Evolutionary conservation across 2,797 vertebrate species (phyloP).

Genomic region (Buphagus erythrorhynchus): DNA sequence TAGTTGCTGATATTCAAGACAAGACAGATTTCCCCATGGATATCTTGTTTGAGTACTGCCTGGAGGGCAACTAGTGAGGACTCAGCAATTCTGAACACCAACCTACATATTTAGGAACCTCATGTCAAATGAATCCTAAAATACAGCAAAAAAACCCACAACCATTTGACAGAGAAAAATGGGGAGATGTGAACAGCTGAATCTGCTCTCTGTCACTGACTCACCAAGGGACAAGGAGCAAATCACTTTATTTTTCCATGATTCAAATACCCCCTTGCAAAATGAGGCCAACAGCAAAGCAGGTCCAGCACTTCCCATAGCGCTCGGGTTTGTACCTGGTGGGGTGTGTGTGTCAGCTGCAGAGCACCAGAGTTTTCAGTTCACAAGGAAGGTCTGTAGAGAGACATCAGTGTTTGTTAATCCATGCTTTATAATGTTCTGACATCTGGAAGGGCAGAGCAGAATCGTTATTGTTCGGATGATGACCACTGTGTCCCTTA

Average conservation of each 20-base stretch:
- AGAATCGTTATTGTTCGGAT: neutral
- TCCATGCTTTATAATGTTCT: neutral
- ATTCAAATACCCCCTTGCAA: neutral
- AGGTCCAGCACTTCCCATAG: neutral
- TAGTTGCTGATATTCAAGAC: neutral
- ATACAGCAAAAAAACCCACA: neutral
- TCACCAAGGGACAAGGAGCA: neutral
- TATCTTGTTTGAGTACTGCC: neutral
- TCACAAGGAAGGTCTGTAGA: neutral
- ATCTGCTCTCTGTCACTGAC: conserved; percentile 22
- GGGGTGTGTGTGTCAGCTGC: neutral
- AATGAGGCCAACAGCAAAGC: conserved; percentile 31
- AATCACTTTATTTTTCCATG: neutral
- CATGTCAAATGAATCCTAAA: neutral
- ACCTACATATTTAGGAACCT: conserved; percentile 4
- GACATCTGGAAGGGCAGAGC: conserved; percentile 36
- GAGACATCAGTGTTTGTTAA: neutral
- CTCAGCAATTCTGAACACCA: conserved; percentile 38
- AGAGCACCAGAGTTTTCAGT: neutral
- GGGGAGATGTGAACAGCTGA: neutral
- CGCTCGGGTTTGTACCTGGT: neutral
- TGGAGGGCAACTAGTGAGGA: conserved; percentile 1
- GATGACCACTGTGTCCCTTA: neutral
- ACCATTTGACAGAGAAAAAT: conserved; percentile 12
- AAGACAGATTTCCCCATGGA: neutral